These are phyloP conservation scores for Scolopax rusticola DNA, from an alignment of 2,797 vertebrate genomes.

Conservation along the genomic window DNA sequence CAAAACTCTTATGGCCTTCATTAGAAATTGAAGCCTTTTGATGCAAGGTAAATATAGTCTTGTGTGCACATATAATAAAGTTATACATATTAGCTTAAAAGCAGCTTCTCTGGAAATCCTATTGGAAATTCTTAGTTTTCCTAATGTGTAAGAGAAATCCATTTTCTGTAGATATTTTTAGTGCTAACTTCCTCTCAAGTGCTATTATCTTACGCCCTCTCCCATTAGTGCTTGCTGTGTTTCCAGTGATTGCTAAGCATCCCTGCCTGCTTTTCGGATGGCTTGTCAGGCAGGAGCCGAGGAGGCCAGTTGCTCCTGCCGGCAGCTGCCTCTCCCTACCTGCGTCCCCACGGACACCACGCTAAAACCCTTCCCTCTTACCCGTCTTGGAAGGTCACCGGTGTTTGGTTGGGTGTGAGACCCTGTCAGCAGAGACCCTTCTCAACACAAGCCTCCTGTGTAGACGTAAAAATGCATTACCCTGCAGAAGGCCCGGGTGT, in stretches of 20 bases:
- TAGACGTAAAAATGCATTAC: slow-evolving; percentile 48
- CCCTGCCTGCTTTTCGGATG: slow-evolving; percentile 50
- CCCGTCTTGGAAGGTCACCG: background rate
- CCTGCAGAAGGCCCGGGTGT: slow-evolving; percentile 40
- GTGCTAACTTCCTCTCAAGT: slow-evolving; percentile 60
- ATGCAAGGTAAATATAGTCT: background rate
- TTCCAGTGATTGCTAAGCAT: slow-evolving; percentile 76
- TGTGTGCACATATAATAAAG: background rate
- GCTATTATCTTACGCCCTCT: slow-evolving; percentile 66
- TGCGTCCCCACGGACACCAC: background rate
- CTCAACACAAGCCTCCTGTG: background rate
- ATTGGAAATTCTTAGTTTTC: slow-evolving; percentile 68
- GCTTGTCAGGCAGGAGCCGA: slow-evolving; percentile 54
- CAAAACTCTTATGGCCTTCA: background rate
- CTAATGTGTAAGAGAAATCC: slow-evolving; percentile 70
- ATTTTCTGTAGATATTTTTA: slow-evolving; percentile 78
- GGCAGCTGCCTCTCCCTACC: background rate
- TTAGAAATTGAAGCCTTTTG: background rate
- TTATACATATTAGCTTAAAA: slow-evolving; percentile 52
- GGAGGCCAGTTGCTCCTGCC: background rate
- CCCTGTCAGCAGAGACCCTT: slow-evolving; percentile 42
- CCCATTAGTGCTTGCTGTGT: slow-evolving; percentile 68
- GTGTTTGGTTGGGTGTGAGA: background rate
- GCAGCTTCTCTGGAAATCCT: slow-evolving; percentile 60
- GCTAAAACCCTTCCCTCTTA: background rate